These are phyloP conservation scores for Venturia canescens DNA, from an alignment of 1,140 invertebrate genomes.

Conservation along the genomic window DNA sequence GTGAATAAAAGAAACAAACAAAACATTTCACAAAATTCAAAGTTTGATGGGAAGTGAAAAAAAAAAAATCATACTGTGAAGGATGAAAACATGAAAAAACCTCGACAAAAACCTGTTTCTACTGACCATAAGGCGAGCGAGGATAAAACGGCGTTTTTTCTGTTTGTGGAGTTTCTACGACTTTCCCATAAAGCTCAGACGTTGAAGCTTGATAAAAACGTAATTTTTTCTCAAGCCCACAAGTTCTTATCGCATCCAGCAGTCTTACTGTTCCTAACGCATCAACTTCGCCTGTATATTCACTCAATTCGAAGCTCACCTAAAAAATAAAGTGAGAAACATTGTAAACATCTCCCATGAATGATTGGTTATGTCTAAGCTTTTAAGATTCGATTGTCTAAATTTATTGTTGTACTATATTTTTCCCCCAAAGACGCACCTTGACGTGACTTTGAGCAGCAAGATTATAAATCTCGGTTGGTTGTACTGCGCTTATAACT, in stretches of 20 bases:
- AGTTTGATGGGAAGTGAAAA: constrained; percentile 14
- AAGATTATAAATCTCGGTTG: constrained; percentile 98
- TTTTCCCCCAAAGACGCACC: constrained; percentile 78
- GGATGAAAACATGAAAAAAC: background rate
- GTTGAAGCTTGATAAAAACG: constrained; percentile 99
- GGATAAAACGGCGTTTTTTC: constrained; percentile 99
- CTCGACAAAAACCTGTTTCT: constrained; percentile 9
- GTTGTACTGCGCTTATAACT: constrained; percentile 90
- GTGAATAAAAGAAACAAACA: background rate
- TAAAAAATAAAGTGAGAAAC: constrained; percentile 65
- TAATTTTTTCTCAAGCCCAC: constrained; percentile 89
- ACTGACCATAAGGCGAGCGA: constrained; percentile 97
- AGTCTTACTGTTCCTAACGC: constrained; percentile 97
- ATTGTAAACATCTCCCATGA: too few relatives aligned
- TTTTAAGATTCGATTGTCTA: too few relatives aligned
- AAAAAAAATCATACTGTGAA: constrained; percentile 6
- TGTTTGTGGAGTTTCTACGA: constrained; percentile 96
- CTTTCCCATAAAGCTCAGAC: constrained; percentile 99
- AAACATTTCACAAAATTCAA: background rate
- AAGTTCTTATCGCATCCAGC: constrained; percentile 96
- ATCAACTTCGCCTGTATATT: constrained; percentile 99
- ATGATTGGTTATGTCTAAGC: too few relatives aligned
- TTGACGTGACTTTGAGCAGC: constrained; percentile 99
- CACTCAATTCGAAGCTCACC: constrained; percentile 97
- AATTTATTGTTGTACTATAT: too few relatives aligned